Evolutionary conservation across 2,888 invertebrate genomes (phyloP), one percentile per base, ranked within the genome.

Genomic region (Molorchus minor): DNA sequence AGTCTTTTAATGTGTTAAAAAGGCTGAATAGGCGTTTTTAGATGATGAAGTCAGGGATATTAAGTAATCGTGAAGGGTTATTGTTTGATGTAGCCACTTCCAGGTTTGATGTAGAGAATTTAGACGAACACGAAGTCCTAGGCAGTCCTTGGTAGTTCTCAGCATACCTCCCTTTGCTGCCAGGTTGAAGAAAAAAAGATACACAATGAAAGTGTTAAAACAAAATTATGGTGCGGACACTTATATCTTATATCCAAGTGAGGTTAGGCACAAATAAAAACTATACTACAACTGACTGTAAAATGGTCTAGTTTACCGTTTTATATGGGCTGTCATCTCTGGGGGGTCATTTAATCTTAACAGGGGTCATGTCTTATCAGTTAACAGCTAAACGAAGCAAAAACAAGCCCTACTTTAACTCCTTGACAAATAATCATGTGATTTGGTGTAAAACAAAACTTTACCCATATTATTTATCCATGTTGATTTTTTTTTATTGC

Each of bases 61-160:
- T 76, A 94, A 85, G 78, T 93, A 93, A 76, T 93, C 92, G 86
- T 94, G 94, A 62, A 94, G 86, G 74, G 89, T 90, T 77, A 92
- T 90, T 69, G 94, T 94, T 82, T 93, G 93, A 81, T 94, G 94
- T 81, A 94, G 84, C 94, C 94, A 94, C 93, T 94, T 94, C 91
- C 92, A 94, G 80, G 94, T 94, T 83, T 93, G 93, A 83, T 94
- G 93, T 83, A 93, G 88, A 83, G 88, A 87, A 84, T 90, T 91
- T 82, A 91, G 89, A 85, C 93, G 92, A 87, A 87, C 88, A 84
- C 93, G 90, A 84, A 93, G 90, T 86, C 91, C 92, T 86, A 93
- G 85, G 88, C 91, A 91, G 82, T 91, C 91, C 81, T 88, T 87
- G 81, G 87, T 88, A 84, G 87, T 87, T 84, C 85, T 88, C 75